These are phyloP conservation scores for Cyprinodon diabolis DNA, from an alignment of 2,797 vertebrate species.

Conservation along the genomic window DNA sequence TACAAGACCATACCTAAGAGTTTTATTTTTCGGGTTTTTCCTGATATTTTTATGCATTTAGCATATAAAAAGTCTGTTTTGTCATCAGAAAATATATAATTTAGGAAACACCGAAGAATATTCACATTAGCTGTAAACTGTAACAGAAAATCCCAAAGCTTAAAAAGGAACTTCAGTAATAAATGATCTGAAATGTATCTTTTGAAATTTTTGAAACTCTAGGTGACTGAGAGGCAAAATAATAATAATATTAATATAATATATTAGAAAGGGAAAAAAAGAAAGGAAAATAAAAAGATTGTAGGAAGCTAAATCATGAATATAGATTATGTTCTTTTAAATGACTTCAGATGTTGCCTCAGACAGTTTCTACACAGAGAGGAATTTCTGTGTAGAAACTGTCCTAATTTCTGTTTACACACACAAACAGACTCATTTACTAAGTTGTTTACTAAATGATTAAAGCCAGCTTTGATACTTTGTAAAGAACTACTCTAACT, in stretches of 20 bases:
- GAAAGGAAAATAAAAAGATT: no score
- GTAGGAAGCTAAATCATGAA: not conserved
- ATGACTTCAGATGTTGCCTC: slow-evolving; percentile 5
- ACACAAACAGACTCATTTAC: not conserved
- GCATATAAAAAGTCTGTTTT: not conserved
- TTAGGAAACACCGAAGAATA: not conserved
- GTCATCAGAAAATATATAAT: not conserved
- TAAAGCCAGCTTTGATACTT: not conserved
- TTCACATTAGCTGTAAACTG: not conserved
- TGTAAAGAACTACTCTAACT: slow-evolving; percentile 3
- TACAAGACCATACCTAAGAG: no score
- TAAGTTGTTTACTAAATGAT: not conserved
- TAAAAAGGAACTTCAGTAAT: not conserved
- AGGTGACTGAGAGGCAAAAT: not conserved
- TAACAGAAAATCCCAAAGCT: not conserved
- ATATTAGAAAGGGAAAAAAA: no score
- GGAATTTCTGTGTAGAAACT: slow-evolving; percentile 38
- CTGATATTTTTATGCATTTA: no score
- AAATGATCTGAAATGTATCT: not conserved
- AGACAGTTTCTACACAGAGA: slow-evolving; percentile 33
- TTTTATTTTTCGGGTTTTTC: no score
- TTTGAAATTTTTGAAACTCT: not conserved
- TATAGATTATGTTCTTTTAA: not conserved
- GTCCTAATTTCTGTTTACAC: slow-evolving; percentile 5
- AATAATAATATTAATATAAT: not conserved